Evolutionary conservation across 2,797 vertebrate genomes (phyloP).

Genomic region (Caiman crocodilus): DNA sequence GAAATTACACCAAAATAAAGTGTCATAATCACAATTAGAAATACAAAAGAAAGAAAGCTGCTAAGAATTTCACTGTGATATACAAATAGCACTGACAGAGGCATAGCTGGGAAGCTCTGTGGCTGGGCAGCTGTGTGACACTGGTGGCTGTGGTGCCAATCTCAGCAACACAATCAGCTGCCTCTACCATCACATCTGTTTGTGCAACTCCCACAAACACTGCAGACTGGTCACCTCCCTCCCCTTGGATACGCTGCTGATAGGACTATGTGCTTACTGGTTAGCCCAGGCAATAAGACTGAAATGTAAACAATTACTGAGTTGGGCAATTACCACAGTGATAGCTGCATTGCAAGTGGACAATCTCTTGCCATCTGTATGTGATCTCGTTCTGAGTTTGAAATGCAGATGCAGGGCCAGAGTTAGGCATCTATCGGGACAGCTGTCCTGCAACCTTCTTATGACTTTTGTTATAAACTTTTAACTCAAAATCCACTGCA

Average conservation of each 20-base stretch:
- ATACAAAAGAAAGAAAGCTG: background rate
- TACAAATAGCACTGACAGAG: background rate
- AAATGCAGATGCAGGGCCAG: background rate
- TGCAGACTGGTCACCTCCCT: too few relatives aligned
- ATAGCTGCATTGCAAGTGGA: rapidly evolving
- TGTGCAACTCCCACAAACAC: too few relatives aligned
- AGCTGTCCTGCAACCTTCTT: rapidly evolving
- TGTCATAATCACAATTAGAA: background rate
- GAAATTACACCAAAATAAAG: background rate
- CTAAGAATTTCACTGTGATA: background rate
- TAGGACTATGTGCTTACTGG: background rate
- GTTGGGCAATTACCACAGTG: rapidly evolving
- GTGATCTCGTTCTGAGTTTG: background rate
- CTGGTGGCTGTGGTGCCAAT: too few relatives aligned
- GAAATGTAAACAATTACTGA: rapidly evolving
- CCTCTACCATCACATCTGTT: too few relatives aligned
- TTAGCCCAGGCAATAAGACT: background rate
- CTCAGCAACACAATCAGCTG: too few relatives aligned
- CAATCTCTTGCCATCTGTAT: rapidly evolving
- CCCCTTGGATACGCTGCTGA: background rate
- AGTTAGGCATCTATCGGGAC: background rate
- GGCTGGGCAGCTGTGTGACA: background rate
- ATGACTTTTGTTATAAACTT: background rate
- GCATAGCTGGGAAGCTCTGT: background rate
- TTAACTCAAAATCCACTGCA: background rate